Conservation (phyloP, 64 coral and sea anemone genomes). For the Montipora efflorescens region DNA sequence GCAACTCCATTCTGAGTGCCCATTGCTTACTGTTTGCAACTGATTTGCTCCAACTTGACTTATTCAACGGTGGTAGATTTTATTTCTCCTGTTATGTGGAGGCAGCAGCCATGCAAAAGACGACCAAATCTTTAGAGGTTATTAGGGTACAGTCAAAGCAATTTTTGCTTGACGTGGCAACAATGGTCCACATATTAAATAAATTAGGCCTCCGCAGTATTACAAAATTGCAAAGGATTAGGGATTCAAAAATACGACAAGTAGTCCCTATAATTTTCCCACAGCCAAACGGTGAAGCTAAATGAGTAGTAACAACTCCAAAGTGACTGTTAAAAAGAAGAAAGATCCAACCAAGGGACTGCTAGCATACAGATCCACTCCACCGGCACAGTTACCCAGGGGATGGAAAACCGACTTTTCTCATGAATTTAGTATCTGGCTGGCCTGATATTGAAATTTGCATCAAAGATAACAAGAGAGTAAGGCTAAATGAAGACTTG, state of each 20-base stretch:
- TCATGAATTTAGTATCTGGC: neutral
- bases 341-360: too few relatives aligned
- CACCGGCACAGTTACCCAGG: conserved; percentile 50
- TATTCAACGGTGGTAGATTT: neutral
- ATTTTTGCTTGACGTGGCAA: conserved; percentile 50
- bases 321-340: neutral
- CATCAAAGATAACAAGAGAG: neutral
- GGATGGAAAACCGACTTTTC: conserved; percentile 2
- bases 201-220: conserved; percentile 16
- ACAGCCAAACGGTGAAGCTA: conserved; percentile 32
- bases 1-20: conserved; percentile 11
- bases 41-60: conserved; percentile 36
- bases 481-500: neutral
- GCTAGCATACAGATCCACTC: neutral
- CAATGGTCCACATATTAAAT: conserved; percentile 27
- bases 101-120: conserved; percentile 4
- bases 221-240: conserved; percentile 7
- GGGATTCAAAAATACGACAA: conserved; percentile 24
- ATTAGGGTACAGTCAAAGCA: conserved; percentile 7
- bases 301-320: conserved; percentile 34
- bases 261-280: neutral
- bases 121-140: neutral
- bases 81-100: conserved; percentile 41
- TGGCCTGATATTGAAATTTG: conserved; percentile 7
- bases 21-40: neutral